Evolutionary conservation across 2,113 vertebrate species (phyloP).

Genomic region (Pachycephala philippinensis): DNA sequence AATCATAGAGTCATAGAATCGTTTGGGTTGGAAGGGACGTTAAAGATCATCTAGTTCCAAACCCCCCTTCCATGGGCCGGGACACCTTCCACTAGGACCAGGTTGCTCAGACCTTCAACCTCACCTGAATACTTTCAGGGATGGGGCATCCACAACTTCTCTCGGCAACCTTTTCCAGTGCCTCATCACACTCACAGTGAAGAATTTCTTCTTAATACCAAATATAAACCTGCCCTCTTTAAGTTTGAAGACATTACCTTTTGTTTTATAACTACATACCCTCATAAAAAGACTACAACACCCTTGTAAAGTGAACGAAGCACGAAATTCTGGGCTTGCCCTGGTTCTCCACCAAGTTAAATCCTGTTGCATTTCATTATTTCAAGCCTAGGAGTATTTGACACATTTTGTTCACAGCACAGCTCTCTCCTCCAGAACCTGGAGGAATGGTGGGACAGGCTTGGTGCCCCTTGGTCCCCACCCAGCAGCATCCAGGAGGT

Average conservation of each 20-base stretch:
- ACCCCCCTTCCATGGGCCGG: rapidly evolving
- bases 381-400: neutral
- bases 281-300: neutral
- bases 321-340: rapidly evolving
- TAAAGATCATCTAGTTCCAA: neutral
- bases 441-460: neutral
- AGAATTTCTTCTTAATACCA: neutral
- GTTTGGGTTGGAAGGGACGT: neutral
- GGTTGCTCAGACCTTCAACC: neutral
- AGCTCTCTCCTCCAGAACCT: neutral
- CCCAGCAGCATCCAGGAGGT: neutral
- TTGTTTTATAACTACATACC: neutral
- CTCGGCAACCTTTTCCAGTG: neutral
- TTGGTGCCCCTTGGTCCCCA: neutral
- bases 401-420: rapidly evolving
- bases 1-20: neutral
- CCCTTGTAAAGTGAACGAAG: neutral
- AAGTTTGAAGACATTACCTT: neutral
- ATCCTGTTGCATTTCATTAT: neutral
- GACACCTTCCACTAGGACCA: neutral
- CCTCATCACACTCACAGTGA: neutral
- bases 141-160: neutral
- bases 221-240: neutral
- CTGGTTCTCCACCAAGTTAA: neutral
- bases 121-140: too few species aligned